Conservation (phyloP, 2,797 vertebrate genomes). For the Melanotaenia parkinsoni region DNA sequence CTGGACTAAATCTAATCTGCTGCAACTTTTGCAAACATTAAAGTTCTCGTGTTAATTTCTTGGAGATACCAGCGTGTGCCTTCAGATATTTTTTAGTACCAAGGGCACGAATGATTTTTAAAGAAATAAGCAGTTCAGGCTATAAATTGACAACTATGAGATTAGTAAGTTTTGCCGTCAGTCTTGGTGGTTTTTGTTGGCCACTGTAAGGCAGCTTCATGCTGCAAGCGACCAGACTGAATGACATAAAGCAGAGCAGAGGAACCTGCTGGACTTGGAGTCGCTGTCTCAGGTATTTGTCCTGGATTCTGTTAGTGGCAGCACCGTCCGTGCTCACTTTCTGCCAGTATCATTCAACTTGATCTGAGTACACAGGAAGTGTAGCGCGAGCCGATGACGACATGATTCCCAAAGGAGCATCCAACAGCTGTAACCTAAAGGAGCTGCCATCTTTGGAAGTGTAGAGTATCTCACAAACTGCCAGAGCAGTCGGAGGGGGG, state of each 20-base stretch:
- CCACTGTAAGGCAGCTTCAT: not conserved
- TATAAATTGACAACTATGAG: no score
- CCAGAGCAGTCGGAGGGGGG: slow-evolving; percentile 53
- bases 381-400: slow-evolving; percentile 36
- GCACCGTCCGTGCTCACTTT: not conserved
- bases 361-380: slow-evolving; percentile 38
- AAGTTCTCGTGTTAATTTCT: no score
- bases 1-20: no score
- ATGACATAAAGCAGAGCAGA: not conserved
- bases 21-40: no score
- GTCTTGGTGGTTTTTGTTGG: not conserved
- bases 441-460: slow-evolving; percentile 76
- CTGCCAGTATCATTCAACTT: slow-evolving; percentile 18
- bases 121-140: no score
- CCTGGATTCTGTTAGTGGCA: not conserved
- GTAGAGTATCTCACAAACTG: slow-evolving; percentile 65
- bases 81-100: no score
- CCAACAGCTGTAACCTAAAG: slow-evolving; percentile 67
- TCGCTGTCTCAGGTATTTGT: not conserved
- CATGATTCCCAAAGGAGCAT: slow-evolving; percentile 55
- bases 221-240: not conserved
- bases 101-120: no score
- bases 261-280: slow-evolving; percentile 3
- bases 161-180: not conserved
- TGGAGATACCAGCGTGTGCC: no score